Percentiles rank a stretch among this genome's conserved stretches.
These are phyloP conservation scores for Cryptocephalus primarius DNA, from an alignment of 2,888 invertebrate genomes.

Conservation along the genomic window DNA sequence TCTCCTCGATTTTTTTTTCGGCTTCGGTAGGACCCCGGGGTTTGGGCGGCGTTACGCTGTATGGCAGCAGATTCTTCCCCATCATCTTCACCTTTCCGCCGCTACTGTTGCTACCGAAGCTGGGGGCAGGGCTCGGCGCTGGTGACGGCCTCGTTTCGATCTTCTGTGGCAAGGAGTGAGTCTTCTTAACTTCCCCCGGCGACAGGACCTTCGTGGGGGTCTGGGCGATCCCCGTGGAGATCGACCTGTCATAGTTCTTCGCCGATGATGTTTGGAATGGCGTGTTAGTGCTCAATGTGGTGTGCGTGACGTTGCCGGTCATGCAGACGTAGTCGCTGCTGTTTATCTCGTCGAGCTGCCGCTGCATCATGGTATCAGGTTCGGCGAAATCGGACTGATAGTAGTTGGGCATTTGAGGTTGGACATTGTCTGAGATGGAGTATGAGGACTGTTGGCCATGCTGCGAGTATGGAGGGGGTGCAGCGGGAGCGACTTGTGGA, in stretches of 20 bases:
- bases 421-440: conserved; percentile 18
- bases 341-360: conserved; percentile 57
- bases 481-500: conserved; percentile 33
- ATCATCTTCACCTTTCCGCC: conserved; percentile 42
- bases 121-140: conserved; percentile 51
- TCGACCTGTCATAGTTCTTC: conserved; percentile 32
- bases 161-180: conserved; percentile 14
- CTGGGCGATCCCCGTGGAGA: conserved; percentile 39
- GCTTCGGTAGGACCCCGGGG: conserved; percentile 87
- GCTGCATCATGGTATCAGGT: conserved; percentile 24
- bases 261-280: conserved; percentile 36
- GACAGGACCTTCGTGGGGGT: conserved; percentile 35
- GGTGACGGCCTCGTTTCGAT: conserved; percentile 30
- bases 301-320: conserved; percentile 55
- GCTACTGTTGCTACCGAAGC: conserved; percentile 48
- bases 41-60: conserved; percentile 79
- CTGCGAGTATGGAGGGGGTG: conserved; percentile 24
- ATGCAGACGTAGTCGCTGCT: conserved; percentile 76
- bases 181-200: conserved; percentile 32
- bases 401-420: conserved; percentile 16
- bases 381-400: conserved; percentile 1
- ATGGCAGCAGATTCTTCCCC: conserved; percentile 67
- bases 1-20: conserved; percentile 84
- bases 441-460: conserved; percentile 24
- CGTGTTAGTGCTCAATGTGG: conserved; percentile 38